Base-by-base conservation (phyloP, 2,113 vertebrate species). In the Bagarius yarrelli region DNA sequence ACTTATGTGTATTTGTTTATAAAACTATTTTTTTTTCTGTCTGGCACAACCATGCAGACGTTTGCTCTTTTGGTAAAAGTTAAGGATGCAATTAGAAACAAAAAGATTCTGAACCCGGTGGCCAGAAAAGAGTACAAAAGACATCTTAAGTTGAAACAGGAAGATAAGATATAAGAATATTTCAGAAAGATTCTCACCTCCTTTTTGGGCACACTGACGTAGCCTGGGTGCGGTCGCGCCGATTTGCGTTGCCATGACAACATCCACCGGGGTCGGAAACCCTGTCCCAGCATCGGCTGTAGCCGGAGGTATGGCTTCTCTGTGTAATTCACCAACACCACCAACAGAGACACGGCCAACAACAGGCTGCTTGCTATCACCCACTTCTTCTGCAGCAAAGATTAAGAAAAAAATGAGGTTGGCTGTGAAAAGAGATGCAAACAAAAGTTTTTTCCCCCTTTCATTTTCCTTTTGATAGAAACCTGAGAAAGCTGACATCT, bases 161-260 rank as follows among this genome's bases (percentile, higher is more conserved):
- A 27, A 60, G 4, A 27, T 60, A 60, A 4, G n/a, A n/a, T 60
- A 60, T 3, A 40, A 40, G 36, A 4, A 40, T 40, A 40, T 40
- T 40, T 40, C 8, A 4, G 36, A 4, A 34, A n/a, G 5, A 4
- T 19, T 80, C 95, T 96, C 93, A 99, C 97, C 95, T 98, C 95
- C 88, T 95, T 94, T 1, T 94, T 94, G 85, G 94, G 95, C 78
- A 99, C 92, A 80, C 96, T 97, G 79, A 96, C 85, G 64, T 99
- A 99, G 71, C 97, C 95, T 50, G 89, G 91, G 87, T 98, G 97
- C 82, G 93, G 94, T 84, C 93, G 95, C 88, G 91, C 89, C 86
- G 91, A 91, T 85, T 91, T 94, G 86, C 93, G 93, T 34, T 89
- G 91, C n/a, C 93, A 92, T 83, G 94, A 94, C 90, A 95, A 94